Evolutionary conservation across 2,113 vertebrate species (phyloP), one percentile per base, ranked within the genome.

Genomic region (Anseranas semipalmata): DNA sequence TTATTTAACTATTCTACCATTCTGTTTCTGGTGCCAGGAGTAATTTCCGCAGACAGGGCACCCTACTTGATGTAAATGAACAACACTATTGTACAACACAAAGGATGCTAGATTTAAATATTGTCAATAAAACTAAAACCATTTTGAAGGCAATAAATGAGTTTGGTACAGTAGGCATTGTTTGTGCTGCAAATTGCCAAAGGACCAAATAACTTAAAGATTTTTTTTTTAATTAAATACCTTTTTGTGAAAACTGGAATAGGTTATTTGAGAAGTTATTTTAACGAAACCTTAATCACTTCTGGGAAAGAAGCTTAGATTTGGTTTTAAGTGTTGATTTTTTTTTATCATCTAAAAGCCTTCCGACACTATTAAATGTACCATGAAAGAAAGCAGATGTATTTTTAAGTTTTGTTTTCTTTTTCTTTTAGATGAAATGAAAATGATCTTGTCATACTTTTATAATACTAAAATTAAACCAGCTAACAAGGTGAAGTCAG

Each of bases 201-300:
- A 98, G 98, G 99, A 99, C 98, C 99, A 99, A 98, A 98, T 98
- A 98, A 97, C 67, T 95, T 97, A 96, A 94, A 95, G 79, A 60
- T 91, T 95, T 96, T 93, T 95, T 95, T 88, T 93, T 48, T 72
- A 96, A 94, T 94, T 86, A 96, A 98, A 96, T 88, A 89, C 6
- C 14, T 94, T 98, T 98, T 97, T 98, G 94, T 97, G 95, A 97
- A 97, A 98, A 98, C 97, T 95, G 97, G 97, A 98, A 96, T 91
- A 96, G 95, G 78, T 97, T 96, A 96, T 98, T 96, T 96, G 89
- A 97, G 91, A 97, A 95, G 79, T 96, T 96, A 86, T 94, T 96
- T 94, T 96, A 98, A 98, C 94, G 96, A 97, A 97, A 98, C 96
- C 95, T 96, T 96, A 96, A 90, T 94, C 98, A 94, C 95, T 98